Evolutionary conservation across 2,888 invertebrate species (phyloP), one percentile per base, ranked within the genome.

Genomic region (Patella depressa): DNA sequence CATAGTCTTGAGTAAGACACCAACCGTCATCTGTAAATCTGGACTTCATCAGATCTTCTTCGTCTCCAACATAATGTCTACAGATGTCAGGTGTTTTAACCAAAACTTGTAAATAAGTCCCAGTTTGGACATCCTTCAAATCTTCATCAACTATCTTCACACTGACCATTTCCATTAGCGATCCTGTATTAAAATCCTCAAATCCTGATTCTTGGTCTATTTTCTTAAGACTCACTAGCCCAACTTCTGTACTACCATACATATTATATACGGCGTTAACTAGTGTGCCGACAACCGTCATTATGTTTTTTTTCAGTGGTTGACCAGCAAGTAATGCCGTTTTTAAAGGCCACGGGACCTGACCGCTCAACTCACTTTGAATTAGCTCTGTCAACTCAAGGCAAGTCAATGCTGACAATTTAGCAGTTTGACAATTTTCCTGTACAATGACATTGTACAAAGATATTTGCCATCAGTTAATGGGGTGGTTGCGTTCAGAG

Each of bases 131-230:
- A 1, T 73, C 75, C 15, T 45, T 11, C 54, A 54, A 5, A 29
- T 78, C 59, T 11, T 77, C 74, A 57, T 78, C 77, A 71, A 79
- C 77, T 5, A 81, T 19, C 19, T 71, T 75, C 5, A 81, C 9
- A 71, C 75, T 53, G 12, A 78, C 65, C 11, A 75, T 79, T n/a
- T 29, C 12, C 4, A 57, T 14, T 17, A 77, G 76, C 15, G 71
- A 54, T 0, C 80, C 79, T 1, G 72, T 75, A 65, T 70, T 74
- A 70, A 69, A 74, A 72, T 81, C 78, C n/a, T 65, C 65, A 4
- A 19, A 65, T 4, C 24, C 65, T 2, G 65, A 19, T 17, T 65
- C 65, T 11, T 65, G 7, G 19, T 19, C 65, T 2, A 65, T 65
- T 17, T 24, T n/a, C 17, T 65, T 65, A 65, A 17, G 9, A n/a